Percentiles rank a stretch among this genome's conserved stretches.
These are phyloP conservation scores for Rhegmatorhina hoffmannsi DNA, from an alignment of 2,113 vertebrate species.

Conservation along the genomic window DNA sequence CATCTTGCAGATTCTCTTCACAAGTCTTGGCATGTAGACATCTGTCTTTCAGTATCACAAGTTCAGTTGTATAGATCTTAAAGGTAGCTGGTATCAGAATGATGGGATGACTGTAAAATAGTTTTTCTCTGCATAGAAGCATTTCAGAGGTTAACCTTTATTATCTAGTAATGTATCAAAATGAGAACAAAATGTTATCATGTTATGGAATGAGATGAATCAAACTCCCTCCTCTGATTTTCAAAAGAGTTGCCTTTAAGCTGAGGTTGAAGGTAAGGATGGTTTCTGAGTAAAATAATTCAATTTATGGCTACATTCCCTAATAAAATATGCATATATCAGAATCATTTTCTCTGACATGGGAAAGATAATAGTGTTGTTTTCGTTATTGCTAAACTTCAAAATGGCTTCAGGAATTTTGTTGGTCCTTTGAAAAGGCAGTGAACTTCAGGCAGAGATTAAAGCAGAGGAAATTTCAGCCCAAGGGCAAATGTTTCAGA, in stretches of 20 bases:
- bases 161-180: conserved; percentile 25
- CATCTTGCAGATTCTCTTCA: not conserved
- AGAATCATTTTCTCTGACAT: conserved; percentile 13
- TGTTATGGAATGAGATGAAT: conserved; percentile 40
- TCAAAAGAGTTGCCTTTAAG: conserved; percentile 10
- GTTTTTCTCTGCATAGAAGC: not conserved
- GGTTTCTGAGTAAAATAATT: not conserved
- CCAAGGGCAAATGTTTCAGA: conserved; percentile 60
- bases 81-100: not conserved
- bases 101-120: not conserved
- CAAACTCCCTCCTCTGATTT: conserved; percentile 4
- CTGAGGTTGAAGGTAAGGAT: conserved; percentile 4
- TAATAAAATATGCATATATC: conserved; percentile 30
- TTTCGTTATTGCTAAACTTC: conserved; percentile 57
- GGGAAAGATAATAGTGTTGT: conserved; percentile 21
- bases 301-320: not conserved
- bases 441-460: conserved; percentile 56
- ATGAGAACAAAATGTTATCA: not conserved
- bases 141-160: not conserved
- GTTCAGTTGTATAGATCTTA: not conserved
- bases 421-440: conserved; percentile 40
- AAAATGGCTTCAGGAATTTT: conserved; percentile 55
- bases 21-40: not conserved
- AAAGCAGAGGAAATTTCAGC: conserved; percentile 67
- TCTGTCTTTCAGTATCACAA: not conserved